Base-by-base conservation (phyloP, 2,113 vertebrate species). In the Perognathus longimembris region DNA sequence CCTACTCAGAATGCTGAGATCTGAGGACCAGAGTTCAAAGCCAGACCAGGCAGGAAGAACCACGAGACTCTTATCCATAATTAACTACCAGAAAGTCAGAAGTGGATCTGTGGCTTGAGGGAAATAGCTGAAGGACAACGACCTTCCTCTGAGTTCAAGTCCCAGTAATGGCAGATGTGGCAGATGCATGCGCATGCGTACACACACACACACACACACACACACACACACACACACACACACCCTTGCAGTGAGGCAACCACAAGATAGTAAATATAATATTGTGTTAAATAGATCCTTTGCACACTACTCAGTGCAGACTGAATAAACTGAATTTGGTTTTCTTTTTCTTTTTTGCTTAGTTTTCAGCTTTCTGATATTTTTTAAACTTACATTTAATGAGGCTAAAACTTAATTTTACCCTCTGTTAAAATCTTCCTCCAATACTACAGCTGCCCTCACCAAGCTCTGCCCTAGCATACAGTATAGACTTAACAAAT, bases 251-350 rank as follows among this genome's bases (percentile, higher is more conserved):
- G 75, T 63, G 42, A 94, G 67, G 67, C 57, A 57, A 38, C 38
- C 17, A 7, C 34, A 66, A 34, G 66, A 80, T 73, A 54, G 14
- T 70, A 90, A 82, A 66, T 90, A 66, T 80, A 71, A 45, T 63
- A 18, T 64, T 90, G 76, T 30, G 95, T 93, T 85, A 75, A 92
- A 30, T 64, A 92, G 74, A 80, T 63, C 34, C 83, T 96, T 66
- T 54, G 17, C 7, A 70, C 85, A 32, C 28, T 66, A 6, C 82
- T 57, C 57, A 32, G 1, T 45, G 34, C 32, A 40, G 40, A 66
- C 74, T 66, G 45, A 84, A 81, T 36, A 79, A 73, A 85, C 5
- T 42, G 54, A 57, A 26, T 61, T 91, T 54, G 11, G 15, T 54
- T 54, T 54, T 54, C 4, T 90, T 70, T 92, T 40, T 70, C 21